These are phyloP conservation scores for Neosilurus hyrtlii DNA, from an alignment of 2,797 vertebrate genomes.

Conservation along the genomic window DNA sequence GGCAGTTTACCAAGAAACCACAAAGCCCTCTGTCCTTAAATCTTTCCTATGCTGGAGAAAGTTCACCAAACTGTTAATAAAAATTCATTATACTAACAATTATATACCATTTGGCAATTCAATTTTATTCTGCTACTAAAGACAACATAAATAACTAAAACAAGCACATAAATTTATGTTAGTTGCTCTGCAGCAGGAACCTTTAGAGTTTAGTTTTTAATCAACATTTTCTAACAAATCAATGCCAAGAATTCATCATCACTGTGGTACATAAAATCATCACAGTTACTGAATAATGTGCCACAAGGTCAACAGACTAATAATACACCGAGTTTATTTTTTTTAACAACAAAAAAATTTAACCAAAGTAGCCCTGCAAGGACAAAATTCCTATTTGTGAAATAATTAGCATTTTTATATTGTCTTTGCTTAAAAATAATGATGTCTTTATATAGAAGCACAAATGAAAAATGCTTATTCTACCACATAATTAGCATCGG, in stretches of 20 bases:
- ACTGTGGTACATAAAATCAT: neutral
- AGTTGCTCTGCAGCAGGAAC: neutral
- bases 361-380: neutral
- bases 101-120: neutral
- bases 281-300: neutral
- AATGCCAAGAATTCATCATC: neutral
- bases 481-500: too few relatives aligned
- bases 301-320: neutral
- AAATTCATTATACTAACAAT: neutral
- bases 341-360: neutral
- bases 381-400: neutral
- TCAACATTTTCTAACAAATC: neutral
- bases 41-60: neutral
- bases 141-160: neutral
- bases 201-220: neutral
- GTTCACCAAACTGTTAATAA: neutral
- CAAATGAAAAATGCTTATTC: neutral
- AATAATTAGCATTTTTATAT: neutral
- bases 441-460: neutral
- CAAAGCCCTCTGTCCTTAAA: neutral
- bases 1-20: neutral
- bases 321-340: neutral
- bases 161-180: neutral
- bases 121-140: neutral
- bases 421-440: neutral